Evolutionary conservation across 1,140 invertebrate species (phyloP).

Genomic region (Camponotus pennsylvanicus): DNA sequence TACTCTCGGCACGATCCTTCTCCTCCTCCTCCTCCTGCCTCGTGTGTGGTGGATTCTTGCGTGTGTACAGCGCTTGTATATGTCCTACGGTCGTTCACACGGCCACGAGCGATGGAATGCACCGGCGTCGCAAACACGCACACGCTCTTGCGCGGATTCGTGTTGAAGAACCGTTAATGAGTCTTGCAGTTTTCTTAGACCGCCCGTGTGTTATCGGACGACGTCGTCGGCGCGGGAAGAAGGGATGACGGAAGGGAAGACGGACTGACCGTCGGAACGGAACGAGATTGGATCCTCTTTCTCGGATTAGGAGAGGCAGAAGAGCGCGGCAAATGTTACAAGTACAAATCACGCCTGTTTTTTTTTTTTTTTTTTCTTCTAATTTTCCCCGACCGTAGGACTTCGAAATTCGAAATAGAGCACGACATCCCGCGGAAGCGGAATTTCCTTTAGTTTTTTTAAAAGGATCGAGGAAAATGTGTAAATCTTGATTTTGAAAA

Average conservation of each 20-base stretch:
- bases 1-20: conserved; percentile 56
- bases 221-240: background rate
- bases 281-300: conserved; percentile 29
- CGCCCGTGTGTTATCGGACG: conserved; percentile 55
- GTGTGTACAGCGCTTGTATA: conserved; percentile 53
- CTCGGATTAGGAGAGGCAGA: conserved; percentile 21
- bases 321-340: background rate
- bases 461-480: background rate
- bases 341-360: conserved; percentile 12
- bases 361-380: background rate
- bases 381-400: background rate
- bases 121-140: conserved; percentile 39
- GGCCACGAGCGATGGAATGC: conserved; percentile 68
- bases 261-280: conserved; percentile 10
- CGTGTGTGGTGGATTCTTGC: conserved; percentile 9
- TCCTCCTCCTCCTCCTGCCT: conserved; percentile 37
- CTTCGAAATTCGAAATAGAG: background rate
- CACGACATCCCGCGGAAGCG: background rate
- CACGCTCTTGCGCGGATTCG: conserved; percentile 75
- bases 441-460: background rate
- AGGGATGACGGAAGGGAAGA: conserved; percentile 41
- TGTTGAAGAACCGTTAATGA: conserved; percentile 84
- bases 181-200: conserved; percentile 79
- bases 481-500: background rate
- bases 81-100: conserved; percentile 73